Evolutionary conservation across 2,113 vertebrate genomes (phyloP).

Genomic region (Lepus americanus): DNA sequence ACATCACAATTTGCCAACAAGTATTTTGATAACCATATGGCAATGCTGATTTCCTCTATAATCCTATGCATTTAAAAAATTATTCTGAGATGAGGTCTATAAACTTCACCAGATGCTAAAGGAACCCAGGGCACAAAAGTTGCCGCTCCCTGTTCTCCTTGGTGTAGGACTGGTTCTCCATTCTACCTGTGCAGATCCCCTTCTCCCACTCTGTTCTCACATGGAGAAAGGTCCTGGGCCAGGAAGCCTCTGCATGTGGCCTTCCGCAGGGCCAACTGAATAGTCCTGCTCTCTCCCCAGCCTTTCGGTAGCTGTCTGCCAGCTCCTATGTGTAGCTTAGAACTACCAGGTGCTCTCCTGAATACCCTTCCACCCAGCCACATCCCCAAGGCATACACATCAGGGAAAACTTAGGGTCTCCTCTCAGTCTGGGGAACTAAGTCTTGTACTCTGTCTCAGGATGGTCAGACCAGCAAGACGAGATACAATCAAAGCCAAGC

Average conservation of each 20-base stretch:
- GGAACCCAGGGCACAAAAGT: neutral
- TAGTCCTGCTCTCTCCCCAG: neutral
- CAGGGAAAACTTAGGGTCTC: neutral
- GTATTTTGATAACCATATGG: slow-evolving; percentile 32
- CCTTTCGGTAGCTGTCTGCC: neutral
- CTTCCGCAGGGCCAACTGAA: neutral
- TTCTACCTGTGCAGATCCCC: neutral
- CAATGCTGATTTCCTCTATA: neutral
- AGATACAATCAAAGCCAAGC: neutral
- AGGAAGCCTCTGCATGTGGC: neutral
- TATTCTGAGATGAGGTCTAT: neutral
- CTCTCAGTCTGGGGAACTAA: neutral
- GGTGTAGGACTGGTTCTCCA: neutral
- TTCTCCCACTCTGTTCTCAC: neutral
- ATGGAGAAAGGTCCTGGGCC: neutral
- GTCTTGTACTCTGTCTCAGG: neutral
- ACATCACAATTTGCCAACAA: neutral
- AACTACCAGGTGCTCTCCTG: neutral
- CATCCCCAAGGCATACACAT: neutral
- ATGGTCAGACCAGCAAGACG: neutral
- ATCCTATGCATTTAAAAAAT: slow-evolving; percentile 12
- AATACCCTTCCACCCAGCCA: neutral
- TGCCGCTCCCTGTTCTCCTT: neutral
- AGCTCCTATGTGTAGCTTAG: slow-evolving; percentile 5
- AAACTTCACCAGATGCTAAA: neutral